A percentile compares a stretch with the other conserved stretches of the same genome.
Evolutionary conservation across 2,113 vertebrate species (phyloP).

Genomic region (Halichoeres trimaculatus): DNA sequence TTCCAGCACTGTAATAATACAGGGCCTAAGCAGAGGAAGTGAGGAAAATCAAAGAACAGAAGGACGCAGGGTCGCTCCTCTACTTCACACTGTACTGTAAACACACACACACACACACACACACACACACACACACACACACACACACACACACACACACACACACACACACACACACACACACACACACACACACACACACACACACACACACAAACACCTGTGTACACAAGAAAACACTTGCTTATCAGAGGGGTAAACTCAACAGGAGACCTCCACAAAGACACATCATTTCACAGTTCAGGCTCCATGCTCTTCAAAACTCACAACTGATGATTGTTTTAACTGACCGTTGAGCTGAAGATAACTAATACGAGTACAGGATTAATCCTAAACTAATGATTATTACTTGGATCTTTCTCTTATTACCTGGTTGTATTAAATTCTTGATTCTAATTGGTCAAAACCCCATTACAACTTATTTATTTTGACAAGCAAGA

Average conservation of each 20-base stretch:
- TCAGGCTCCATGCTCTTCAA: background rate
- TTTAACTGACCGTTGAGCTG: background rate
- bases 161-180: conserved; percentile 56
- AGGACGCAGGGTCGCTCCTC: conserved; percentile 43
- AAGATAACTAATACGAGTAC: background rate
- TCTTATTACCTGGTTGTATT: no score
- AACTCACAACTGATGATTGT: background rate
- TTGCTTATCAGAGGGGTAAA: conserved; percentile 17
- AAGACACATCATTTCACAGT: background rate
- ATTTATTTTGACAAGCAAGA: no score
- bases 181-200: conserved; percentile 59
- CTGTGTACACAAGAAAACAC: conserved; percentile 52
- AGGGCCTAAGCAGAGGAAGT: conserved; percentile 65
- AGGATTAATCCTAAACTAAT: background rate
- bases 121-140: conserved; percentile 59
- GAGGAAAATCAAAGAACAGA: conserved; percentile 58
- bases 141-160: conserved; percentile 37
- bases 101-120: conserved; percentile 53
- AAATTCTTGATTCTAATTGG: no score
- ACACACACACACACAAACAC: conserved; percentile 50
- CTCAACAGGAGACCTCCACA: background rate
- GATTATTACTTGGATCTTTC: no score
- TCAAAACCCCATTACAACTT: no score
- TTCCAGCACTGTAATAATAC: conserved; percentile 68
- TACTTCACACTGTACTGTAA: conserved; percentile 75